Evolutionary conservation across 2,113 vertebrate species (phyloP).

Genomic region (Thomomys bottae): DNA sequence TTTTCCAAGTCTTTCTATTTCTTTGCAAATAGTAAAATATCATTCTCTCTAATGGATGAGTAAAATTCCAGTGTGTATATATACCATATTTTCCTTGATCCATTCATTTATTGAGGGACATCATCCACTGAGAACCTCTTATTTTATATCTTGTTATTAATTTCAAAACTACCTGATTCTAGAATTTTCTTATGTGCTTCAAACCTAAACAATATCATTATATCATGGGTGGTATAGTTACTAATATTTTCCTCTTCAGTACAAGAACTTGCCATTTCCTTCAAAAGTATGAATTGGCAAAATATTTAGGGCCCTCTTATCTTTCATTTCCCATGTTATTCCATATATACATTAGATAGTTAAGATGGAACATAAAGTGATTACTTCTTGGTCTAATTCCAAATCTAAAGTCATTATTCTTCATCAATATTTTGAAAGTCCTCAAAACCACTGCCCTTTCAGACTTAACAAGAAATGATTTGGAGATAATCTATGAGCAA

Average conservation of each 20-base stretch:
- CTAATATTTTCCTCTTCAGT: slow-evolving; percentile 87
- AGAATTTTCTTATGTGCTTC: slow-evolving; percentile 91
- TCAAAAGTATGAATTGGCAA: slow-evolving; percentile 90
- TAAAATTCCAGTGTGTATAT: too few species aligned
- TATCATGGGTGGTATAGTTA: slow-evolving; percentile 86
- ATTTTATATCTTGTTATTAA: slow-evolving; percentile 91
- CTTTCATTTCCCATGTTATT: slow-evolving; percentile 92
- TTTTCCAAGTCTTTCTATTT: too few species aligned
- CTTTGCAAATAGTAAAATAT: too few species aligned
- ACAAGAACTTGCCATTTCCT: slow-evolving; percentile 88
- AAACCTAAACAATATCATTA: slow-evolving; percentile 90
- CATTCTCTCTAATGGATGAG: too few species aligned
- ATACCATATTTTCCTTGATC: too few species aligned
- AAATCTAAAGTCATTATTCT: slow-evolving; percentile 92
- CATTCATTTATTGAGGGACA: background rate
- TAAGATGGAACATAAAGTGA: slow-evolving; percentile 94
- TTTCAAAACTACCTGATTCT: slow-evolving; percentile 88
- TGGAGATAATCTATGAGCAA: slow-evolving; percentile 88
- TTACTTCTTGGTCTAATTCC: slow-evolving; percentile 93
- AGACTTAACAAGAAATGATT: slow-evolving; percentile 90
- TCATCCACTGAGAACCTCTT: slow-evolving; percentile 71
- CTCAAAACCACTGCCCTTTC: slow-evolving; percentile 91
- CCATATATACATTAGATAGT: slow-evolving; percentile 93
- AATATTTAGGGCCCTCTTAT: slow-evolving; percentile 89
- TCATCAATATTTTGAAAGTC: slow-evolving; percentile 91